These are phyloP conservation scores for Heliconius hewitsoni DNA, from an alignment of 1,140 invertebrate genomes.

Conservation along the genomic window DNA sequence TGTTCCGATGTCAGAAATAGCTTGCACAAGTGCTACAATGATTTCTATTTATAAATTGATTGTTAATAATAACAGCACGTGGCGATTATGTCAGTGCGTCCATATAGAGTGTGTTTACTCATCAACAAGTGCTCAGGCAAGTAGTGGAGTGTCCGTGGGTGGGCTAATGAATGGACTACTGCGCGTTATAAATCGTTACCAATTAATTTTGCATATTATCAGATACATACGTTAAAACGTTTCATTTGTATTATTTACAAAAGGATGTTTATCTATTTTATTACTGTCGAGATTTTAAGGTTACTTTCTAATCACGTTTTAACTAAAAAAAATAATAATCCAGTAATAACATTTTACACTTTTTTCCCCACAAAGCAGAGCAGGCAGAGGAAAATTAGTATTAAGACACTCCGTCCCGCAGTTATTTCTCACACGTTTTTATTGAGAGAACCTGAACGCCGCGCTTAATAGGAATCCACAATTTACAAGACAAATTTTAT, in stretches of 20 bases:
- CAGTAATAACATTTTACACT: too few relatives aligned
- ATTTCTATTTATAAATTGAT: conserved; percentile 7
- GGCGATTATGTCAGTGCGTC: conserved; percentile 46
- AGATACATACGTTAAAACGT: neutral
- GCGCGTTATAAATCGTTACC: conserved; percentile 15
- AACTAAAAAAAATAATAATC: too few relatives aligned
- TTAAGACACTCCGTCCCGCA: too few relatives aligned
- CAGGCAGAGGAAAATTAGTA: too few relatives aligned
- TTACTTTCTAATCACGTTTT: neutral
- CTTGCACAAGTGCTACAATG: neutral
- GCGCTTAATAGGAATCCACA: too few relatives aligned
- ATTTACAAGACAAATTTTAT: too few relatives aligned
- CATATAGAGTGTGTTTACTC: conserved; percentile 39
- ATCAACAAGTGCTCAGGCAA: conserved; percentile 7
- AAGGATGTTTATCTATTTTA: neutral
- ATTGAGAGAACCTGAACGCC: too few relatives aligned
- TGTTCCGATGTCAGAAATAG: neutral
- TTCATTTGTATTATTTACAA: neutral
- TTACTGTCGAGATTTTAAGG: neutral
- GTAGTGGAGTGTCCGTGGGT: conserved; percentile 30
- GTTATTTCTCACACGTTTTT: too few relatives aligned
- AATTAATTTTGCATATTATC: conserved; percentile 15
- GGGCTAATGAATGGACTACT: conserved; percentile 30
- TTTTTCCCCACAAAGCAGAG: too few relatives aligned
- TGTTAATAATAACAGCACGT: conserved; percentile 34